A percentile compares a stretch with the other conserved stretches of the same genome.
phyloP scores from a whole-genome alignment of 2,888 invertebrate genomes.

The Scaeva pyrastri region DNA sequence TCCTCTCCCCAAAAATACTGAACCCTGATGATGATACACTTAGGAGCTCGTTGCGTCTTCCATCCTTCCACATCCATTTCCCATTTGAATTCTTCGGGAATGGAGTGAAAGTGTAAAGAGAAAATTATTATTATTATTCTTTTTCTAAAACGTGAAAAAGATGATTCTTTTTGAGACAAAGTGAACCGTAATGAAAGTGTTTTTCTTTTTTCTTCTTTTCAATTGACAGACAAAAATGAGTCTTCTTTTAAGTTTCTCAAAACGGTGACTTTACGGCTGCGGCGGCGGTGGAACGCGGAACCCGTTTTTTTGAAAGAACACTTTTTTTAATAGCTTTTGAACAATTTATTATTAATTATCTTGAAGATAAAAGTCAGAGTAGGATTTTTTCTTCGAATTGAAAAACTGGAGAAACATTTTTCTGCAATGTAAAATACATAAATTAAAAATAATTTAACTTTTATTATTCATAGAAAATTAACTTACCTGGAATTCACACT shows the following conservation, averaged over 20 bases:
- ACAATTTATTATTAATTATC: no score
- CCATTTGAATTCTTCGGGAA: background rate
- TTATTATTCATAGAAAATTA: no score
- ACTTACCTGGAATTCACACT: no score
- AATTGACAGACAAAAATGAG: background rate
- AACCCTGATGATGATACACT: background rate
- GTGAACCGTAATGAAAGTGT: slow-evolving; percentile 9
- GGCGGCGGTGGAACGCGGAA: no score
- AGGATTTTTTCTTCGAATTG: no score
- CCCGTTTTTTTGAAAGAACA: no score
- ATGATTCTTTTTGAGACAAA: slow-evolving; percentile 3
- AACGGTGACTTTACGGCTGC: background rate
- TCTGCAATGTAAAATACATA: no score
- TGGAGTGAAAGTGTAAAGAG: background rate
- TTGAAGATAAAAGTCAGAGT: no score
- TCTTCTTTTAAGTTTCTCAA: background rate
- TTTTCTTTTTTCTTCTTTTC: background rate
- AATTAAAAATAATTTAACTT: no score
- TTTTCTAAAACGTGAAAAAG: background rate
- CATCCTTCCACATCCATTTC: background rate
- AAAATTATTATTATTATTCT: background rate
- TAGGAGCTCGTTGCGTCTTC: background rate
- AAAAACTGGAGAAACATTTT: no score
- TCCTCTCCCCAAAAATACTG: background rate
- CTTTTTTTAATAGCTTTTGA: no score